phyloP scores from a whole-genome alignment of 2,888 invertebrate genomes.

The Cerastis rubricosa region DNA sequence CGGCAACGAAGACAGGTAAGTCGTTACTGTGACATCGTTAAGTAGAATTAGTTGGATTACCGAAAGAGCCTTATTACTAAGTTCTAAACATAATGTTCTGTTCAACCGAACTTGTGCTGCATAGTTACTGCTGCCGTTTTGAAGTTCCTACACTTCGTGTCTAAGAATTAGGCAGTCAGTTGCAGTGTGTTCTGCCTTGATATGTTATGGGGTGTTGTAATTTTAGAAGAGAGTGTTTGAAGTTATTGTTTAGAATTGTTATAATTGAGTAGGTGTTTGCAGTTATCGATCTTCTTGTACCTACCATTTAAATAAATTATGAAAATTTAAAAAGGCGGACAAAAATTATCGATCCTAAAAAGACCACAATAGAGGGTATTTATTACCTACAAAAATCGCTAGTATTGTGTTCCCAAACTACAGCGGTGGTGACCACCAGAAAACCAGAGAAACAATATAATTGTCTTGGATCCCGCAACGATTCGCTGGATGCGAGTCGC shows the following conservation, averaged over 20 bases:
- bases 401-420: too few relatives aligned
- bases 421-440: too few relatives aligned
- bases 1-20: conserved; percentile 26
- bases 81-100: conserved; percentile 54
- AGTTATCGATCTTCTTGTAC: too few relatives aligned
- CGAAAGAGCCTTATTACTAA: conserved; percentile 44
- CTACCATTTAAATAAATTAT: too few relatives aligned
- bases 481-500: too few relatives aligned
- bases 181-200: background rate
- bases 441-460: too few relatives aligned
- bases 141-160: conserved; percentile 16
- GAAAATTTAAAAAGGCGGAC: too few relatives aligned
- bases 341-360: too few relatives aligned
- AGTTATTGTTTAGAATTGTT: background rate
- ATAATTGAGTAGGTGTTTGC: background rate
- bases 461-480: too few relatives aligned
- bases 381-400: too few relatives aligned
- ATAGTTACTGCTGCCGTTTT: conserved; percentile 22
- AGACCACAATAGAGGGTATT: too few relatives aligned
- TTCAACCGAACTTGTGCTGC: conserved; percentile 35
- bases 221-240: background rate
- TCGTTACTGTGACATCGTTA: conserved; percentile 41
- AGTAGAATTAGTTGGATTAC: conserved; percentile 57
- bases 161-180: conserved; percentile 9
- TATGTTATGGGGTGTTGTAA: background rate